Conservation (phyloP, 2,113 vertebrate genomes). For the Falco punctatus region DNA sequence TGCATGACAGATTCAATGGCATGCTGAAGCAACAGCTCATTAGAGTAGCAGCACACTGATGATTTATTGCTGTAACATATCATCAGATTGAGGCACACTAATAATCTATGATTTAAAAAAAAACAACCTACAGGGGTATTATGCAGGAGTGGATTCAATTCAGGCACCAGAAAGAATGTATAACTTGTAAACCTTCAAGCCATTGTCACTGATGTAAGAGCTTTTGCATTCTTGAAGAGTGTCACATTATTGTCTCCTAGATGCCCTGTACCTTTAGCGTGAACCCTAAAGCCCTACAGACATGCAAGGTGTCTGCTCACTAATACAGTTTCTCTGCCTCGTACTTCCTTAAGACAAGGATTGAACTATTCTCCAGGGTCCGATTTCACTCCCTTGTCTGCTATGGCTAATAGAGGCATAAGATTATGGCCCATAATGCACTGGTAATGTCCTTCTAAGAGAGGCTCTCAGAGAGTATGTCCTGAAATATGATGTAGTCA, state of each 20-base stretch:
- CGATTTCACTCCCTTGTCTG: background rate
- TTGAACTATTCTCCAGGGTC: background rate
- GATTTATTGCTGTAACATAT: conserved; percentile 60
- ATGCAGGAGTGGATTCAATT: conserved; percentile 25
- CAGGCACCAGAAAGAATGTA: background rate
- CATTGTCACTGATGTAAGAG: background rate
- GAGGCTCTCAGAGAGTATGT: background rate
- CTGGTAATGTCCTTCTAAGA: background rate
- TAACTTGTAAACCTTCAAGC: background rate
- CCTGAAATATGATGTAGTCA: background rate
- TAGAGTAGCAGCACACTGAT: conserved; percentile 7
- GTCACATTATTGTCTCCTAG: background rate
- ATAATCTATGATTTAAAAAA: conserved; percentile 49
- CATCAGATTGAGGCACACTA: conserved; percentile 29
- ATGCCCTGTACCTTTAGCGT: background rate
- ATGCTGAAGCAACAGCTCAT: conserved; percentile 65
- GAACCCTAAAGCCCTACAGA: background rate
- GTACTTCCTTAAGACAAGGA: background rate
- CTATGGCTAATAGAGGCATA: conserved; percentile 1
- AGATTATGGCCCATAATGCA: background rate
- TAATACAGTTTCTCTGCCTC: background rate
- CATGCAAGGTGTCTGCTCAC: background rate
- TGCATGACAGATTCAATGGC: conserved; percentile 51
- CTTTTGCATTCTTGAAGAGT: background rate
- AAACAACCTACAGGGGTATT: background rate